Base-by-base conservation (phyloP, 1,140 invertebrate species). In the Chionoecetes opilio region DNA sequence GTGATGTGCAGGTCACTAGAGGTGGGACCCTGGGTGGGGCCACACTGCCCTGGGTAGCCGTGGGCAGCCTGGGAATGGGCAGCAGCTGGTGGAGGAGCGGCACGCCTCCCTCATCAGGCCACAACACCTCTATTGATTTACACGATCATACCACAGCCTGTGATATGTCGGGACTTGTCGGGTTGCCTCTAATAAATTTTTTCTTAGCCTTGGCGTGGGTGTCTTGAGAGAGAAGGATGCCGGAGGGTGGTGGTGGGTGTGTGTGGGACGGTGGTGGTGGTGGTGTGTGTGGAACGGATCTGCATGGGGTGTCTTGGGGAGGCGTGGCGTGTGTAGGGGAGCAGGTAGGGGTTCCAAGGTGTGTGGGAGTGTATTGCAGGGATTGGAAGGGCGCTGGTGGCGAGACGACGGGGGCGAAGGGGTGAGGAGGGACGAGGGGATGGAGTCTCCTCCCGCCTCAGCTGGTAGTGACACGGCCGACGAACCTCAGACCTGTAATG, bases 171-270 rank as follows among this genome's bases (percentile, higher is more conserved):
- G 63, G n/a, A 75, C 26, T n/a, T 75, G 21, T 26, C 63, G 63
- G 63, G n/a, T n/a, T n/a, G n/a, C n/a, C 63, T 75, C 63, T 75
- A 75, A 17, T 75, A 75, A 75, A 75, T 75, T 75, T 75, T 75
- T 75, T 75, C 63, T n/a, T 26, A 75, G 63, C n/a, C 63, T 75
- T n/a, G n/a, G 63, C 21, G 63, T 75, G 63, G 63, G 63, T 8
- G 63, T 75, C 21, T 1, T 26, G 63, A 75, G 26, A 1, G 63
- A 26, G 63, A n/a, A 2, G 63, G 63, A 26, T 5, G 63, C 46
- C 0, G 63, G 63, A n/a, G n/a, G 26, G n/a, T n/a, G 63, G 63
- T 1, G 63, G 41, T 14, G n/a, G n/a, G 26, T 26, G 63, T 75
- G 21, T 3, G 21, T n/a, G 21, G 63, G 63, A 26, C 63, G 63